Evolutionary conservation across 2,888 invertebrate genomes (phyloP).

Genomic region (Drosophila vallismaia): DNA sequence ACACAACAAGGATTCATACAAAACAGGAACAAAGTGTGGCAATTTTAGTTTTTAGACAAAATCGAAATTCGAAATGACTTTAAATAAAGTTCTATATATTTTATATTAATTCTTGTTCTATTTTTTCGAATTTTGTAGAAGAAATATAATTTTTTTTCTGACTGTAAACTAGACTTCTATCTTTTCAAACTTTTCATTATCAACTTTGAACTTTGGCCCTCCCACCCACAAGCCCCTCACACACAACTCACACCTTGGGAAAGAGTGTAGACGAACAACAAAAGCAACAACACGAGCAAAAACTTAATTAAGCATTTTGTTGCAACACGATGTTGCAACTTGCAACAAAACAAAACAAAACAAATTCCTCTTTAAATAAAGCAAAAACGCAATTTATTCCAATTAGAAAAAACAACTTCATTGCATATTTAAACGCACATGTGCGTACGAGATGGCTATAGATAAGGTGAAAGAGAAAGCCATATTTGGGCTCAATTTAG

Average conservation of each 20-base stretch:
- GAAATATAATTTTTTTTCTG: neutral
- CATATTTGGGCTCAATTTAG: neutral
- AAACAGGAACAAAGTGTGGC: conserved; percentile 30
- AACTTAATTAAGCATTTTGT: conserved; percentile 63
- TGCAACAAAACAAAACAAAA: conserved; percentile 26
- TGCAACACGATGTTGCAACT: conserved; percentile 27
- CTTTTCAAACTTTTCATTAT: conserved; percentile 24
- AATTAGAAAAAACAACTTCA: conserved; percentile 53
- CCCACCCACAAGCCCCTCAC: conserved; percentile 1
- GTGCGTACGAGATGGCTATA: neutral
- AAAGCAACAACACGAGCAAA: conserved; percentile 21
- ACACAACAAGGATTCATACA: conserved; percentile 3
- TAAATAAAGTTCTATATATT: too few relatives aligned
- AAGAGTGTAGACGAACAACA: conserved; percentile 25
- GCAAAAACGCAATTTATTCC: conserved; percentile 60
- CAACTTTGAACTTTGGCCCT: conserved; percentile 13
- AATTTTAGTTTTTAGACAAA: conserved; percentile 51
- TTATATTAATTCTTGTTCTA: too few relatives aligned
- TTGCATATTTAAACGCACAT: conserved; percentile 3
- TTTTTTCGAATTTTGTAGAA: too few relatives aligned
- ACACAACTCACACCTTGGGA: conserved; percentile 8
- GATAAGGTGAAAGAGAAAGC: neutral
- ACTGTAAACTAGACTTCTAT: neutral
- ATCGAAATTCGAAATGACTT: conserved; percentile 27
- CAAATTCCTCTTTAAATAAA: conserved; percentile 45